Percentiles rank a stretch among this genome's conserved stretches.
Conservation (phyloP, 37 sponge, comb jelly and placozoan species). For the Corticium candelabrum region DNA sequence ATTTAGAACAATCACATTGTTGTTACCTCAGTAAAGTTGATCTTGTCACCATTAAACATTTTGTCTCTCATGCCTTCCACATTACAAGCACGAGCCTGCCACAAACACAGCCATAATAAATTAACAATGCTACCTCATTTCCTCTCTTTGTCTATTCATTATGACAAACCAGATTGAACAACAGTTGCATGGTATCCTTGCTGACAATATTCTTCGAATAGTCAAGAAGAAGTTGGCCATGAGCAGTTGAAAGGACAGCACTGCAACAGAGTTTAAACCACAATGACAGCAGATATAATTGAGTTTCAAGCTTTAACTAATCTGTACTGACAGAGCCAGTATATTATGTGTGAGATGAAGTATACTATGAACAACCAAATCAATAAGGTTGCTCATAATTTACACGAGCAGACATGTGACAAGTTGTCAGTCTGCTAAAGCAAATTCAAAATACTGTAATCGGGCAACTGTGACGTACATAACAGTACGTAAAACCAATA, state of each 20-base stretch:
- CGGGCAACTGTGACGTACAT: no score
- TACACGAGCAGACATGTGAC: no score
- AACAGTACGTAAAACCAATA: no score
- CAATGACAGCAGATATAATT: background rate
- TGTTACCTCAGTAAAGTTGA: constrained; percentile 94
- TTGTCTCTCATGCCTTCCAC: constrained; percentile 72
- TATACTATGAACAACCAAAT: no score
- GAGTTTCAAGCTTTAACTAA: background rate
- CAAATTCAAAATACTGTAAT: no score
- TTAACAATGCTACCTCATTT: background rate
- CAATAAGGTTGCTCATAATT: no score
- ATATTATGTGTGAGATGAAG: no score
- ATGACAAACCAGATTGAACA: constrained; percentile 71
- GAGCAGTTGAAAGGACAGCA: constrained; percentile 17
- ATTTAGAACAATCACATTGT: background rate
- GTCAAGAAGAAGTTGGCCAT: constrained; percentile 81
- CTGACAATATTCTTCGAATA: constrained; percentile 90
- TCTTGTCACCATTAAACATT: constrained; percentile 93
- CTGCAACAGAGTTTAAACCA: constrained; percentile 3
- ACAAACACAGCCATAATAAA: background rate
- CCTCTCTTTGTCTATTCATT: background rate
- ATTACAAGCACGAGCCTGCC: constrained; percentile 65
- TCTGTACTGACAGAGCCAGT: background rate
- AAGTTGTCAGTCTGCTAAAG: no score
- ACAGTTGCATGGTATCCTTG: constrained; percentile 67